Conservation (phyloP, 2,888 invertebrate genomes). For the Orthosia cruda region DNA sequence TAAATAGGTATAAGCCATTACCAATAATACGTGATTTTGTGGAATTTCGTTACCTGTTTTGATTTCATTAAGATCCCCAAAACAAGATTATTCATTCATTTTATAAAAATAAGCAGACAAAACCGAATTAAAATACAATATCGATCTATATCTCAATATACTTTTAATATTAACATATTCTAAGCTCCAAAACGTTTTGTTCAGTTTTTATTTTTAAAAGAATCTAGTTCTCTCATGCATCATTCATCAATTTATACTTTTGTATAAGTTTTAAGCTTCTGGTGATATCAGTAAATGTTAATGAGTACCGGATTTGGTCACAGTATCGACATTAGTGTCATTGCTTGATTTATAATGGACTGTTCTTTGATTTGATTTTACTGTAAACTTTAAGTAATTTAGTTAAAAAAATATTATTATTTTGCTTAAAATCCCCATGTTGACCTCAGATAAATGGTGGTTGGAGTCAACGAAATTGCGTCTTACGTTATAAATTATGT, state of each 20-base stretch:
- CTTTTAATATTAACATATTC: slow-evolving; percentile 48
- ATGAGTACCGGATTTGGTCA: slow-evolving; percentile 83
- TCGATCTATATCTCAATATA: slow-evolving; percentile 45
- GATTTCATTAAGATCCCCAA: slow-evolving; percentile 29
- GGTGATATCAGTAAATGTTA: slow-evolving; percentile 87
- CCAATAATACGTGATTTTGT: slow-evolving; percentile 27
- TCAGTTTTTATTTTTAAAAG: slow-evolving; percentile 53
- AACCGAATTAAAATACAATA: slow-evolving; percentile 37
- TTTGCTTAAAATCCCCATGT: slow-evolving; percentile 56
- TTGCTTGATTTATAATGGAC: slow-evolving; percentile 82
- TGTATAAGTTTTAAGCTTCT: slow-evolving; percentile 85
- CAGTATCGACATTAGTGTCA: slow-evolving; percentile 82
- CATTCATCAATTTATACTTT: slow-evolving; percentile 86
- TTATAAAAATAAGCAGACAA: slow-evolving; percentile 14
- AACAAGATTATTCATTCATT: slow-evolving; percentile 39
- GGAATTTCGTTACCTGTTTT: slow-evolving; percentile 36
- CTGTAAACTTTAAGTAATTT: slow-evolving; percentile 65
- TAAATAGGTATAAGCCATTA: slow-evolving; percentile 34
- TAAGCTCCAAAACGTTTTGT: slow-evolving; percentile 67
- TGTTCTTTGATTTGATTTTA: slow-evolving; percentile 71
- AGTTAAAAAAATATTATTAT: slow-evolving; percentile 72
- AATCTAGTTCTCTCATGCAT: slow-evolving; percentile 79
- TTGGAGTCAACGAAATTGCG: slow-evolving; percentile 45
- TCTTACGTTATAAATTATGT: slow-evolving; percentile 47
- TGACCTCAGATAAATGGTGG: slow-evolving; percentile 46